Conservation (phyloP, 2,797 vertebrate species). For the Pangasius mekongensis region DNA sequence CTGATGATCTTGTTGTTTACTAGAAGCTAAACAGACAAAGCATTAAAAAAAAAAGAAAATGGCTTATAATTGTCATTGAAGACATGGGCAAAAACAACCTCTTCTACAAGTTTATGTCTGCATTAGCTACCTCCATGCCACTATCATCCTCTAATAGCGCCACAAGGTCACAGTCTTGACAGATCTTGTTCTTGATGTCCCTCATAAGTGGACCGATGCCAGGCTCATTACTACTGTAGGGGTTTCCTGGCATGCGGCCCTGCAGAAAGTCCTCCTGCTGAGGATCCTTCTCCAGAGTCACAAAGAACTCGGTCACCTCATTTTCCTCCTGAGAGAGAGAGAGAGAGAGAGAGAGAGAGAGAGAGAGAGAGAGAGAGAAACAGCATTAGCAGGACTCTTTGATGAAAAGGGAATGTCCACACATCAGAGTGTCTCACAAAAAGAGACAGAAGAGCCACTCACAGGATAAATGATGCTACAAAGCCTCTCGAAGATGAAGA, state of each 20-base stretch:
- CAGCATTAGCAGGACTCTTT: background rate
- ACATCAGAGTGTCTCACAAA: background rate
- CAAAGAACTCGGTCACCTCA: slow-evolving; percentile 98
- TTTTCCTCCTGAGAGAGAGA: slow-evolving; percentile 87
- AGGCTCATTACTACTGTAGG: slow-evolving; percentile 97
- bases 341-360: background rate
- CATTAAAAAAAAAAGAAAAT: background rate
- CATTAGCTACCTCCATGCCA: slow-evolving; percentile 90
- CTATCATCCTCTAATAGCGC: slow-evolving; percentile 97
- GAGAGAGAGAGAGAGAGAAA: no score
- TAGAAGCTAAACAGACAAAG: slow-evolving; percentile 80
- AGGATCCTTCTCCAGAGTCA: slow-evolving; percentile 97
- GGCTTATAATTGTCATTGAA: background rate
- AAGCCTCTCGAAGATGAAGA: slow-evolving; percentile 97
- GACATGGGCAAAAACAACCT: background rate
- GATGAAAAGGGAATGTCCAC: background rate
- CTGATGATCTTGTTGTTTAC: slow-evolving; percentile 99
- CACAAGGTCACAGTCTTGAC: slow-evolving; percentile 98
- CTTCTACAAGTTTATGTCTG: background rate
- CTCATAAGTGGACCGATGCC: slow-evolving; percentile 97
- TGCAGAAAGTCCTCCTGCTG: slow-evolving; percentile 99
- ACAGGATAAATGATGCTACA: slow-evolving; percentile 99
- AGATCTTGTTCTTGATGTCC: slow-evolving; percentile 99
- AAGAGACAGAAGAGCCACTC: slow-evolving; percentile 62
- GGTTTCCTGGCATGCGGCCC: slow-evolving; percentile 98